phyloP scores from a whole-genome alignment of 2,113 vertebrate species.

The Cacatua alba region DNA sequence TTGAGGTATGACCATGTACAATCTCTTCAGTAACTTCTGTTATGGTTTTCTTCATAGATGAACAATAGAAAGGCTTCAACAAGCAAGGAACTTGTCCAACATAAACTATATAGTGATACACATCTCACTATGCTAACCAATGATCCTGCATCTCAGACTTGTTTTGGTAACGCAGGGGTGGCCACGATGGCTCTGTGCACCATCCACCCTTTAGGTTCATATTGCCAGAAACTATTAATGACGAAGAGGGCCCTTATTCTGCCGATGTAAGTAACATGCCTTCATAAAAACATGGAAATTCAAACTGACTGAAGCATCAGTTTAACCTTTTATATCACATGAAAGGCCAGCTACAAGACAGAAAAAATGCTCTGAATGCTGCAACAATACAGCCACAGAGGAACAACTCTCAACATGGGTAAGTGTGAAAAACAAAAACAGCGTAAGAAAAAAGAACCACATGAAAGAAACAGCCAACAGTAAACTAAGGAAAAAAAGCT shows the following conservation, averaged over 20 bases:
- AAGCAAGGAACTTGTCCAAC: not conserved
- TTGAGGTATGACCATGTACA: not conserved
- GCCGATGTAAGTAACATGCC: not conserved
- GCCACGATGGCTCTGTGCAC: not conserved
- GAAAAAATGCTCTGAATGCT: not conserved
- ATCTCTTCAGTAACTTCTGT: not conserved
- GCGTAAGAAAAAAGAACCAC: not conserved
- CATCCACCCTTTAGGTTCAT: not conserved
- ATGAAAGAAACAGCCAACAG: not conserved
- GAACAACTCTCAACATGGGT: not conserved
- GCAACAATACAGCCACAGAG: not conserved
- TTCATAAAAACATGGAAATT: accelerated
- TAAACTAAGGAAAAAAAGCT: not conserved
- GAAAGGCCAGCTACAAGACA: not conserved
- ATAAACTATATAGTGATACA: not conserved
- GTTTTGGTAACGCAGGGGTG: not conserved
- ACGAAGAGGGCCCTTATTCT: not conserved
- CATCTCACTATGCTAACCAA: not conserved
- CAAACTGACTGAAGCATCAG: not conserved
- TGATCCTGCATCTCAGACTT: not conserved
- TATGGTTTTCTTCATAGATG: not conserved
- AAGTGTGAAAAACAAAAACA: not conserved
- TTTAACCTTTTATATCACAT: not conserved
- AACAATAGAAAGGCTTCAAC: not conserved
- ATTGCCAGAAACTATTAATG: not conserved